Percentiles rank a stretch among this genome's conserved stretches.
Evolutionary conservation across 2,797 vertebrate species (phyloP).

Genomic region (Pseudopleuronectes americanus): DNA sequence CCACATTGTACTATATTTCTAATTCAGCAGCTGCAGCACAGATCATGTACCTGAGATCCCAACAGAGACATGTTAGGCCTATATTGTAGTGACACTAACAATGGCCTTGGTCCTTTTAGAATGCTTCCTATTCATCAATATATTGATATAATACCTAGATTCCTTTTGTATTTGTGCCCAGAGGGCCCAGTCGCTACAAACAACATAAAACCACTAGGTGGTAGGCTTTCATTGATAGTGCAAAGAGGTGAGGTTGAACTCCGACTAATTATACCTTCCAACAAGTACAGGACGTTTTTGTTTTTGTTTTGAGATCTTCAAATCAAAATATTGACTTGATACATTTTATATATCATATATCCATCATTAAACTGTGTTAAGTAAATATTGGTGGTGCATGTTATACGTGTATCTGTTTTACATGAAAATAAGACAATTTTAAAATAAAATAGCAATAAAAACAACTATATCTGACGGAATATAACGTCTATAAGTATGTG

Average conservation of each 20-base stretch:
- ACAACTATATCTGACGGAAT: neutral
- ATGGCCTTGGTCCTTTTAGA: too few relatives aligned
- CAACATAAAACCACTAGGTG: constrained; percentile 67
- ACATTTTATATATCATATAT: neutral
- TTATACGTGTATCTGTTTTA: too few relatives aligned
- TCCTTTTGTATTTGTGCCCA: neutral
- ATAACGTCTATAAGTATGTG: neutral
- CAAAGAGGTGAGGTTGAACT: neutral
- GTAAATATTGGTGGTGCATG: too few relatives aligned
- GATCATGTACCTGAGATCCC: too few relatives aligned
- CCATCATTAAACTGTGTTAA: too few relatives aligned
- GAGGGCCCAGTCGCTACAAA: neutral
- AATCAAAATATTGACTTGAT: neutral
- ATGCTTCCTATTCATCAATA: neutral
- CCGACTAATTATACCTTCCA: neutral
- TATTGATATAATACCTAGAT: neutral
- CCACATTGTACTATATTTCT: too few relatives aligned
- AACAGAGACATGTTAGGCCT: neutral
- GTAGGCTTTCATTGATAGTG: constrained; percentile 52
- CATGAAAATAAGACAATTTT: too few relatives aligned
- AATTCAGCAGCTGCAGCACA: too few relatives aligned
- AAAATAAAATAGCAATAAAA: neutral
- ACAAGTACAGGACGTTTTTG: neutral
- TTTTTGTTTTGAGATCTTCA: neutral
- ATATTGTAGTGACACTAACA: neutral